Evolutionary conservation across 2,888 invertebrate species (phyloP).

Genomic region (Seira musarum): DNA sequence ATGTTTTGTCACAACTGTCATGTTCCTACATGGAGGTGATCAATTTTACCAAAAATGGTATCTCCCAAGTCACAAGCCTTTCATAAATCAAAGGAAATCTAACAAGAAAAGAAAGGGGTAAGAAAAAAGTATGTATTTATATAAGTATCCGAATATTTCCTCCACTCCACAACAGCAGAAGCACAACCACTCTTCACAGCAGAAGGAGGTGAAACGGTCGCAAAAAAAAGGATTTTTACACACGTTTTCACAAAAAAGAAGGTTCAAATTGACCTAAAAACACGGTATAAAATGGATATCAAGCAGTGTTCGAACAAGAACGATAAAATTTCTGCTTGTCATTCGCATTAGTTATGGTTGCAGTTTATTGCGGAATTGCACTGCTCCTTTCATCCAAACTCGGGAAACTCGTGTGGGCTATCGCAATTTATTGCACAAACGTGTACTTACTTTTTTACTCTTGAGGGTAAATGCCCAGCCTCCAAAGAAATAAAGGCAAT

Average conservation of each 20-base stretch:
- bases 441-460: conserved; percentile 11
- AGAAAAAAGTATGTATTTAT: background rate
- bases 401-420: background rate
- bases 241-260: conserved; percentile 1
- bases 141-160: no score
- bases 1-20: background rate
- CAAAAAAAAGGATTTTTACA: background rate
- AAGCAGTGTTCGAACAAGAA: background rate
- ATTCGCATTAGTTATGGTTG: conserved; percentile 40
- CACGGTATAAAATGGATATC: background rate
- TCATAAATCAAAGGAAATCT: background rate
- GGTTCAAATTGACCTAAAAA: conserved; percentile 15
- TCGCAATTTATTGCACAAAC: conserved; percentile 38
- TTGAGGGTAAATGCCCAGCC: background rate
- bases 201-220: background rate
- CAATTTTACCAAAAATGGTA: background rate
- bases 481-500: background rate
- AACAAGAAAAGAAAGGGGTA: no score
- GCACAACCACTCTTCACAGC: no score
- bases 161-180: background rate
- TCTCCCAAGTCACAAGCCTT: background rate
- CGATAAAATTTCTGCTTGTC: conserved; percentile 25
- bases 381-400: conserved; percentile 11
- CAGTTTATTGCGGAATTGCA: conserved; percentile 27
- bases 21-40: background rate